Evolutionary conservation across 2,888 invertebrate species (phyloP), one percentile per base, ranked within the genome.

Genomic region (Apamea crenata): DNA sequence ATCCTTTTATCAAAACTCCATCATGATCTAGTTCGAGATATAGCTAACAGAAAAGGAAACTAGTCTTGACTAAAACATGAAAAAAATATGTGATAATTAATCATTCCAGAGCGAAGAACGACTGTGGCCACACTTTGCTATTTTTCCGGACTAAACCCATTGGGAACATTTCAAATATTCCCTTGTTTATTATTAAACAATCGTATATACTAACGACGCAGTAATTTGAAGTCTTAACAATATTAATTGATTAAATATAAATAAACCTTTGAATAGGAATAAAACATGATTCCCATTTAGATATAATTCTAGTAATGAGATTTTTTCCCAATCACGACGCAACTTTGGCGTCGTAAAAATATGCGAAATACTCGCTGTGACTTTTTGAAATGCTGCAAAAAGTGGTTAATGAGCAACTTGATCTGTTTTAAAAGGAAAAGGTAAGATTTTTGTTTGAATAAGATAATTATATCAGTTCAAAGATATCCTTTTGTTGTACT

Each of bases 241-340:
- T 53, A 6, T 0, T 40, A 10, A 21, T 36, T 36, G 0, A 44
- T 61, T 29, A 18, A 21, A 53, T 50, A 32, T 6, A 59, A n/a
- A 79, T 36, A 0, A 16, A 36, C 25, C 5, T 65, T 16, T 8
- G n/a, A 47, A 74, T 74, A 56, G 67, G 74, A 77, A 81, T 53
- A 36, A 47, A 59, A 71, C 44, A n/a, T 29, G 25, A 81, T 82
- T 86, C 63, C 56, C 70, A 82, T 77, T 70, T 75, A 75, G 12
- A 65, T 12, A 50, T 32, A 21, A 36, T 56, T 56, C 25, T 29
- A n/a, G n/a, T 65, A 36, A 36, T 47, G 4, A 53, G 0, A 40
- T 25, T 67, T 85, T 69, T 83, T 86, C 86, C 86, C 83, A 84
- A 86, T 65, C 86, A 84, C 71, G 78, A 82, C 86, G 82, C 82